Conservation (phyloP, 2,113 vertebrate species). For the Trachemys scripta region DNA sequence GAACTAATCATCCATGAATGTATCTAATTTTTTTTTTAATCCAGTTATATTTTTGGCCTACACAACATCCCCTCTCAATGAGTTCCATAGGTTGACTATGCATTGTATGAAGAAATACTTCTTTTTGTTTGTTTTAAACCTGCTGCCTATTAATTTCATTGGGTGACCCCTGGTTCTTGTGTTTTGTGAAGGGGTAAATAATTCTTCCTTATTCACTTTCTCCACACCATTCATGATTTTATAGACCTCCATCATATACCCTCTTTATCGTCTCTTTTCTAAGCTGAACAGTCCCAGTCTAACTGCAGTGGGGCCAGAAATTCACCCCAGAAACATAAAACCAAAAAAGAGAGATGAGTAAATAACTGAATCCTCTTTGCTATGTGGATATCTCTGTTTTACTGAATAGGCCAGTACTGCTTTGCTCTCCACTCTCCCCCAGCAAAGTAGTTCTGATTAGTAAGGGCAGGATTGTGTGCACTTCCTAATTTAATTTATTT, state of each 20-base stretch:
- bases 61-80: background rate
- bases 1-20: background rate
- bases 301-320: background rate
- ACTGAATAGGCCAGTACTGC: background rate
- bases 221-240: background rate
- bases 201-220: background rate
- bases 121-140: background rate
- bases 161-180: background rate
- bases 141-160: background rate
- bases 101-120: background rate
- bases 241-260: background rate
- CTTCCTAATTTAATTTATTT: background rate
- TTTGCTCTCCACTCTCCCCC: background rate
- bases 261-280: background rate
- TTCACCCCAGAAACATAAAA: background rate
- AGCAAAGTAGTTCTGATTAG: accelerated
- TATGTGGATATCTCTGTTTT: background rate
- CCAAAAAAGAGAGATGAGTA: background rate
- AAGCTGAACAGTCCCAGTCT: background rate
- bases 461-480: background rate
- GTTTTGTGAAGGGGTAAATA: background rate
- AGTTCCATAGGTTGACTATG: too few relatives aligned
- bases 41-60: background rate
- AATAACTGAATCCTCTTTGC: background rate
- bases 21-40: background rate